Evolutionary conservation across 2,113 vertebrate genomes (phyloP).

Genomic region (Menura novaehollandiae): DNA sequence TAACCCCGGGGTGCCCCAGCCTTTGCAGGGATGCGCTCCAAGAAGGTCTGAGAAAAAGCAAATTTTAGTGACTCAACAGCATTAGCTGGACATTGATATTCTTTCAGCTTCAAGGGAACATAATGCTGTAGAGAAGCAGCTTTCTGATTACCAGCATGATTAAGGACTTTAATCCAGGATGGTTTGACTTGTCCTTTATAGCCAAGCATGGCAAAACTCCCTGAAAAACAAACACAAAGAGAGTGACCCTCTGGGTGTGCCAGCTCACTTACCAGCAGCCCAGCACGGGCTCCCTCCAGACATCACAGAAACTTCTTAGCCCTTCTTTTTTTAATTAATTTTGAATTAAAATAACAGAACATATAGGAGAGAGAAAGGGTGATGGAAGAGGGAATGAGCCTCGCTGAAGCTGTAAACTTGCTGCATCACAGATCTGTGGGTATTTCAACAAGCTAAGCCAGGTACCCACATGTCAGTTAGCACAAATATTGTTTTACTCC

Average conservation of each 20-base stretch:
- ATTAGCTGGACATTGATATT: slow-evolving; percentile 10
- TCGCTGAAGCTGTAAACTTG: background rate
- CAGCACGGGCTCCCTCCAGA: background rate
- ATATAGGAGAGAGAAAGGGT: background rate
- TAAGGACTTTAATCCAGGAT: slow-evolving; percentile 57
- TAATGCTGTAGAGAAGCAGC: slow-evolving; percentile 33
- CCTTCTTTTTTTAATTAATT: background rate
- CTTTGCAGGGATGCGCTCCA: background rate
- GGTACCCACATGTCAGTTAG: background rate
- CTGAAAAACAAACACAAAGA: slow-evolving; percentile 49
- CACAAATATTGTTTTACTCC: background rate
- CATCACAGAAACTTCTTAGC: background rate
- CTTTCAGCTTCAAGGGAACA: slow-evolving; percentile 29
- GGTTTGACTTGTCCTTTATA: slow-evolving; percentile 29
- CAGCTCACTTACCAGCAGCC: background rate
- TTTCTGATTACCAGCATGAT: background rate
- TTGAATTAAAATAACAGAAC: background rate
- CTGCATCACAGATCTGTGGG: background rate
- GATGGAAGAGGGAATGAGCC: background rate
- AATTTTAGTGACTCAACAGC: background rate
- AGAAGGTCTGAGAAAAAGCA: background rate
- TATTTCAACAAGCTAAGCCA: background rate
- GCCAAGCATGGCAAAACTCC: slow-evolving; percentile 55
- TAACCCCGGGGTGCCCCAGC: background rate
- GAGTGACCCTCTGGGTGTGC: background rate